A percentile compares a stretch with the other conserved stretches of the same genome.
Evolutionary conservation across 2,888 invertebrate genomes (phyloP).

Genomic region (Spodoptera littoralis): DNA sequence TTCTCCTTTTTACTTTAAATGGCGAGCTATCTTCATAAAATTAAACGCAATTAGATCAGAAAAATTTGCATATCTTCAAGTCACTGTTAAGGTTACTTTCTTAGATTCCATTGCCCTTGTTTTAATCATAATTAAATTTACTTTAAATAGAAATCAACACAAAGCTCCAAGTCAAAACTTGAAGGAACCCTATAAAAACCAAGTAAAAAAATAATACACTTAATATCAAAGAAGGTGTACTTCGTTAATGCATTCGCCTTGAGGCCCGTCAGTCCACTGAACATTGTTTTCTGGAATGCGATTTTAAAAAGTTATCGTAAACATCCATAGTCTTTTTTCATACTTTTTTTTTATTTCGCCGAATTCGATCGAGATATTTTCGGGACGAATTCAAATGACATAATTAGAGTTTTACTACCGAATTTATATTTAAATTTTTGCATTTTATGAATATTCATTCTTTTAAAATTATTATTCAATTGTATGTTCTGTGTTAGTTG

Average conservation of each 20-base stretch:
- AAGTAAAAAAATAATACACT: slow-evolving; percentile 84
- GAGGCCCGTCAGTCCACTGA: slow-evolving; percentile 81
- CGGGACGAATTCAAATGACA: slow-evolving; percentile 71
- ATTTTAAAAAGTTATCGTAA: slow-evolving; percentile 75
- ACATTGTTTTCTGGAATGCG: slow-evolving; percentile 88
- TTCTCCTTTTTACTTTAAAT: too few species aligned
- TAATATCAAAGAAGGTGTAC: slow-evolving; percentile 88
- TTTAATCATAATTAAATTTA: slow-evolving; percentile 3
- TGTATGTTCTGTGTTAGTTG: background rate
- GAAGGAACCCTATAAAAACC: slow-evolving; percentile 63
- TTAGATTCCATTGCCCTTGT: too few species aligned
- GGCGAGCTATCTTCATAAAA: too few species aligned
- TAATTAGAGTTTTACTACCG: slow-evolving; percentile 59
- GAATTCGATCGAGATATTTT: slow-evolving; percentile 68
- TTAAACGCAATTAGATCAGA: too few species aligned
- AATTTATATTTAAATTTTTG: slow-evolving; percentile 35
- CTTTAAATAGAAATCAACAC: background rate
- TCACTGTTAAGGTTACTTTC: too few species aligned
- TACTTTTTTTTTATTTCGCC: slow-evolving; percentile 71
- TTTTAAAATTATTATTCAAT: slow-evolving; percentile 1
- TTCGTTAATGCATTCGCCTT: slow-evolving; percentile 88
- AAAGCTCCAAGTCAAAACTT: background rate
- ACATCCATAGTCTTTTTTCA: slow-evolving; percentile 55
- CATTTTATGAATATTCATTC: slow-evolving; percentile 23
- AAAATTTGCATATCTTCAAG: too few species aligned